Percentiles rank a stretch among this genome's conserved stretches.
Evolutionary conservation across 2,888 invertebrate genomes (phyloP).

Genomic region (Cerastoderma edule): DNA sequence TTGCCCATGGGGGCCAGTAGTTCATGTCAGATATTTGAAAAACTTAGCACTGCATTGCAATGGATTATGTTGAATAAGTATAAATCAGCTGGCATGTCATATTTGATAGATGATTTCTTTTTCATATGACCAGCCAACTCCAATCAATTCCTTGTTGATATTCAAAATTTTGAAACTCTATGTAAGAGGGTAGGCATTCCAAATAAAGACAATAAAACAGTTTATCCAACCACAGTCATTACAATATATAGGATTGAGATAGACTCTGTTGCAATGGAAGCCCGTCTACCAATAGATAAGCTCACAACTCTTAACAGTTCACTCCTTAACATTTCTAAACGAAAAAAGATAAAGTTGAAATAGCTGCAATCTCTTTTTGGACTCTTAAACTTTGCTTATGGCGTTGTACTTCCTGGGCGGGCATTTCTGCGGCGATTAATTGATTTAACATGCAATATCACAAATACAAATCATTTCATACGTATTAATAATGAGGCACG

Average conservation of each 20-base stretch:
- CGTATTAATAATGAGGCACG: constrained; percentile 25
- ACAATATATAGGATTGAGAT: constrained; percentile 34
- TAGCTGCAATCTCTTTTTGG: constrained; percentile 36
- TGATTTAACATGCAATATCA: constrained; percentile 37
- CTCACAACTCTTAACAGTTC: neutral
- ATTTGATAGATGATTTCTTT: constrained; percentile 21
- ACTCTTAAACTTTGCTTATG: constrained; percentile 17
- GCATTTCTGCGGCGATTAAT: constrained; percentile 35
- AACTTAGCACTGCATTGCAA: constrained; percentile 16
- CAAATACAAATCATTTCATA: constrained; percentile 7
- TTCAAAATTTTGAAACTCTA: neutral
- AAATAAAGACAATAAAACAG: constrained; percentile 1
- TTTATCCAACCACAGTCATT: constrained; percentile 4
- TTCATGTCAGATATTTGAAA: constrained; percentile 14
- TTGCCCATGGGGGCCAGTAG: constrained; percentile 12
- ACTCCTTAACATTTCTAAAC: neutral
- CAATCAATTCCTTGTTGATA: neutral
- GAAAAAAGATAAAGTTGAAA: constrained; percentile 31
- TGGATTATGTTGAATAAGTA: constrained; percentile 10
- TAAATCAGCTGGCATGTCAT: neutral
- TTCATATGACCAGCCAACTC: constrained; percentile 4
- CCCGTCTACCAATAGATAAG: constrained; percentile 24
- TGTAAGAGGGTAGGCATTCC: neutral
- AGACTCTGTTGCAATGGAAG: constrained; percentile 14
- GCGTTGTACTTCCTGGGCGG: constrained; percentile 27